Evolutionary conservation across 2,797 vertebrate genomes (phyloP).

Genomic region (Enteromius viviparus): DNA sequence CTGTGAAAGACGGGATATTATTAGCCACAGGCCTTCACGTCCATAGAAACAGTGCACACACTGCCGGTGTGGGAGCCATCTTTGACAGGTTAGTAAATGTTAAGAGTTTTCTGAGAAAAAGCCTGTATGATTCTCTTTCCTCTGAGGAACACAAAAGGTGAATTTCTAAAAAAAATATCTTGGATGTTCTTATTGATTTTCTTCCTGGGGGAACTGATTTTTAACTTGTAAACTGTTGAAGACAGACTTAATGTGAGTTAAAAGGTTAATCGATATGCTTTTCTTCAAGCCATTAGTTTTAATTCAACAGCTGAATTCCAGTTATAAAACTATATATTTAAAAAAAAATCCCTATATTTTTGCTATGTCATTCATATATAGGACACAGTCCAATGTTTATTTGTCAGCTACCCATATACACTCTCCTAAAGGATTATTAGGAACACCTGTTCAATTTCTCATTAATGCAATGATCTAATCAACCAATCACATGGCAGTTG

Average conservation of each 20-base stretch:
- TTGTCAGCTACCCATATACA: too few relatives aligned
- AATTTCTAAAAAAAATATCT: neutral
- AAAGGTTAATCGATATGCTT: neutral
- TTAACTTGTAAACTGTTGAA: neutral
- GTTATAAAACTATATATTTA: neutral
- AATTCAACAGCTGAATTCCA: neutral
- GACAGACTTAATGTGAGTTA: neutral
- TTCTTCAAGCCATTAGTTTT: neutral
- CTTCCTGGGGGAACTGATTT: neutral
- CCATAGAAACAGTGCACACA: conserved; percentile 86
- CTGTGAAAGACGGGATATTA: conserved; percentile 83
- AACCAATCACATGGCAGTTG: too few relatives aligned
- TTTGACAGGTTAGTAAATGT: conserved; percentile 80
- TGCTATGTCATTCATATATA: too few relatives aligned
- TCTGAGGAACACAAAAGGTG: neutral
- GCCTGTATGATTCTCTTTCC: neutral
- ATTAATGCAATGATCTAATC: too few relatives aligned
- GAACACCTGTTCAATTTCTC: too few relatives aligned
- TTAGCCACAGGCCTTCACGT: conserved; percentile 86
- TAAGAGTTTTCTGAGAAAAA: neutral
- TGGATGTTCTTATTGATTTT: neutral
- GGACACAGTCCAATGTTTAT: too few relatives aligned
- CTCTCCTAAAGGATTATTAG: too few relatives aligned
- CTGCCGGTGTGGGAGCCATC: conserved; percentile 86
- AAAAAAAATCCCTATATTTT: too few relatives aligned